These are phyloP conservation scores for Actinemys pallida DNA, from an alignment of 2,113 vertebrate genomes.

Conservation along the genomic window DNA sequence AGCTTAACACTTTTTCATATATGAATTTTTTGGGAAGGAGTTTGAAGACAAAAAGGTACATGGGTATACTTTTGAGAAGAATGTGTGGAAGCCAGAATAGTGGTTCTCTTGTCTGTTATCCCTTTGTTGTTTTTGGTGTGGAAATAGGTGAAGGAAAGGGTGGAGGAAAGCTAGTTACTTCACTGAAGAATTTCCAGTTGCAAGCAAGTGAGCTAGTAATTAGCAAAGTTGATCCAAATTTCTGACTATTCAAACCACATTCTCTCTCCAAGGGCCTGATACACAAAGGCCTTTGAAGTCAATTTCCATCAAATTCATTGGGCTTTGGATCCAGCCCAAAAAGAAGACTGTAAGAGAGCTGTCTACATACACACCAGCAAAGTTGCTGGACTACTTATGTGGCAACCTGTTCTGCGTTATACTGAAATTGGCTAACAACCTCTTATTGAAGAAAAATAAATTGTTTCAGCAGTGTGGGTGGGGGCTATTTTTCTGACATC, in stretches of 20 bases:
- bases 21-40: neutral
- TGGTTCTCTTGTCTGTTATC: neutral
- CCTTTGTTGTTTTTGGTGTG: neutral
- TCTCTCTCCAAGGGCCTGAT: accelerated
- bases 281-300: neutral
- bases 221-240: accelerated
- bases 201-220: accelerated
- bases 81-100: neutral
- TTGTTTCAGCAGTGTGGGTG: constrained; percentile 11
- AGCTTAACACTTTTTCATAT: neutral
- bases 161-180: neutral
- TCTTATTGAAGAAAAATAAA: neutral
- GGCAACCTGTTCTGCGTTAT: neutral
- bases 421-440: neutral
- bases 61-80: neutral
- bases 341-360: neutral
- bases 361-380: neutral
- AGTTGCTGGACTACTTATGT: neutral
- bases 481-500: neutral
- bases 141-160: accelerated
- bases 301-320: accelerated
- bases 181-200: neutral
- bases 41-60: neutral
- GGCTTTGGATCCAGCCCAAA: neutral
- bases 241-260: accelerated